Evolutionary conservation across 2,888 invertebrate genomes (phyloP), one percentile per base, ranked within the genome.

Genomic region (Vandiemenella viatica): DNA sequence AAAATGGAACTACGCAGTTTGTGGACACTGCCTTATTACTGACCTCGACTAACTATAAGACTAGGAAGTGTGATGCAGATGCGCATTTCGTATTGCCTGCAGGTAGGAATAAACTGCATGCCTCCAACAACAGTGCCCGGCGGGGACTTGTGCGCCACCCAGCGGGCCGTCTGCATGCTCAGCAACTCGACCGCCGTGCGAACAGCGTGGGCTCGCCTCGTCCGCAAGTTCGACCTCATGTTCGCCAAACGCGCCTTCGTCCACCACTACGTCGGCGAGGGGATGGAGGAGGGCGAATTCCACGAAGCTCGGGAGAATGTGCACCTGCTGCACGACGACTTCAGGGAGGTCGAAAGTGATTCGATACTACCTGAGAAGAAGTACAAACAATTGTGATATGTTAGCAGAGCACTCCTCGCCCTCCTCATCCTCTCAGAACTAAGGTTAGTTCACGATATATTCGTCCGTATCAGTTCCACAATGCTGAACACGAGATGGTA

Each of bases 261-360:
- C 48, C 74, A 75, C 59, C 74, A 75, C 74, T 53, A 50, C 42
- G 50, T 51, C 8, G 49, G 48, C 5, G 48, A 51, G 42, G 51
- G 51, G 21, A 15, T 83, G 65, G 83, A 83, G 63, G 80, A 81
- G 65, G 71, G 70, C 2, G 77, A 76, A 60, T 77, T 83, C 53
- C 59, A 62, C 22, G 79, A 75, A 48, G 79, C 82, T 0, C 63
- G 74, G 5, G 71, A 74, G 43, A 76, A 83, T 60, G 64, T 83
- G 45, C 72, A 73, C 54, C 73, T 79, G 7, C 64, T 83, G 44
- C 71, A 77, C 22, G 67, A 71, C 58, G 83, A 83, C 64, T 83
- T 83, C 58, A 73, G 66, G 56, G 81, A 82, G 69, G 73, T 82
- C 55, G 80, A 82, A 58, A 59, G 52, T 17, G 50, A 53, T 18